Percentiles rank a stretch among this genome's conserved stretches.
phyloP scores from a whole-genome alignment of 1,140 invertebrate genomes.

The Heliothis virescens region DNA sequence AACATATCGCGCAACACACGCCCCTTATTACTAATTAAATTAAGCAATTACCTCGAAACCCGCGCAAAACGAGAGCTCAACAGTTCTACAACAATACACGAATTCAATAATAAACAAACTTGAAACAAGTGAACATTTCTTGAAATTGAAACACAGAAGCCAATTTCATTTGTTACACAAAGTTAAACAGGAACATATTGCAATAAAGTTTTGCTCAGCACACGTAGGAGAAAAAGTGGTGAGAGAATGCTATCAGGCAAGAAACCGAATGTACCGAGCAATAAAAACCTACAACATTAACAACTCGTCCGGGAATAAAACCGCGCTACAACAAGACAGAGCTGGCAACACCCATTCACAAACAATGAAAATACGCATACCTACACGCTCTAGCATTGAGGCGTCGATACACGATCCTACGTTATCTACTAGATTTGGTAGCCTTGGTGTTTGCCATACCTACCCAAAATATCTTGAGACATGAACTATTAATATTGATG shows the following conservation, averaged over 20 bases:
- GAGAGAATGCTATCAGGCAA: neutral
- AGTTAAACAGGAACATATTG: conserved; percentile 32
- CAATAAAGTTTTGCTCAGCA: conserved; percentile 18
- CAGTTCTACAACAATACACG: conserved; percentile 19
- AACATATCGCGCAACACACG: conserved; percentile 23
- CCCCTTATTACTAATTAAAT: conserved; percentile 17
- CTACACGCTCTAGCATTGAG: conserved; percentile 11
- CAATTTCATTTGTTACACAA: conserved; percentile 44
- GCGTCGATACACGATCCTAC: neutral
- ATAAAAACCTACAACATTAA: conserved; percentile 55
- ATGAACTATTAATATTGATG: too few relatives aligned
- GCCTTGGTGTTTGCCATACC: neutral
- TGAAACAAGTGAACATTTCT: conserved; percentile 26
- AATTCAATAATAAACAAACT: conserved; percentile 31
- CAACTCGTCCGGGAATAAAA: conserved; percentile 51
- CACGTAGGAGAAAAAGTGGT: conserved; percentile 13
- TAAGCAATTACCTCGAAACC: conserved; percentile 25
- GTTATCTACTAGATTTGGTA: too few relatives aligned
- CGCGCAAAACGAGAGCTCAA: neutral
- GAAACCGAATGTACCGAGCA: conserved; percentile 26
- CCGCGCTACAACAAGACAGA: conserved; percentile 39
- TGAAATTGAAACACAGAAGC: conserved; percentile 40
- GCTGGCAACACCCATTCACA: conserved; percentile 44
- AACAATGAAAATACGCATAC: conserved; percentile 48
- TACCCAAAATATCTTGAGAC: too few relatives aligned